Evolutionary conservation across 1,140 invertebrate species (phyloP), one percentile per base, ranked within the genome.

Genomic region (Drosophila sulfurigaster): DNA sequence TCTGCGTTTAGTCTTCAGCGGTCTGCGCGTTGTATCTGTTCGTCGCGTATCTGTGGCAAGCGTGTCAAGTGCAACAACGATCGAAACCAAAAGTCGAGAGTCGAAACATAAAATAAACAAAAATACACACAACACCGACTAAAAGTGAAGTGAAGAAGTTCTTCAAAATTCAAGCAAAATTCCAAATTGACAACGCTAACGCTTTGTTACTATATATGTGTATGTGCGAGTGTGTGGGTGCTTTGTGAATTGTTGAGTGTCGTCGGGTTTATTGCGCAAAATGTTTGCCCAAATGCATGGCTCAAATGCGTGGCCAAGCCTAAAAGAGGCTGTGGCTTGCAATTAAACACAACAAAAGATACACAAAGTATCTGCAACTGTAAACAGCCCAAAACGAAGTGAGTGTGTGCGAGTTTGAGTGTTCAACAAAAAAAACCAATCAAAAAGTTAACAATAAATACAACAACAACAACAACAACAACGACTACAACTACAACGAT

Each of bases 1-100:
- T 16, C 59, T 59, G 79, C 79, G 79, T 82, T 83, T 66, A 83
- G 81, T 83, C 77, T 83, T 80, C 32, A 64, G 58, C 81, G 73
- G 81, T 83, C 81, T 85, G 81, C 81, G 81, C 68, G 73, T 78
- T 59, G 60, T 73, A 52, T 59, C 63, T 59, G 81, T 83, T 54
- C 54, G 74, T 82, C 59, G 58, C 41, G 69, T 82, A n/a, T 25
- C 49, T 56, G 30, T 41, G 30, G 11, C 35, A 16, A 52, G 32
- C 41, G 11, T 56, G 11, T 56, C 48, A 60, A 66, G 56, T 72
- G 43, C 25, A 49, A 32, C 25, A 51, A 32, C 59, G 32, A 64
- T 38, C 57, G 49, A 70, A 64, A 48, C 43, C 20, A 48, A 52
- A 69, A 28, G 57, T 57, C 64, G 43, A 73, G 49, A 30, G 35